A percentile compares a stretch with the other conserved stretches of the same genome.
These are phyloP conservation scores for Macropodus opercularis DNA, from an alignment of 2,797 vertebrate genomes.

Conservation along the genomic window DNA sequence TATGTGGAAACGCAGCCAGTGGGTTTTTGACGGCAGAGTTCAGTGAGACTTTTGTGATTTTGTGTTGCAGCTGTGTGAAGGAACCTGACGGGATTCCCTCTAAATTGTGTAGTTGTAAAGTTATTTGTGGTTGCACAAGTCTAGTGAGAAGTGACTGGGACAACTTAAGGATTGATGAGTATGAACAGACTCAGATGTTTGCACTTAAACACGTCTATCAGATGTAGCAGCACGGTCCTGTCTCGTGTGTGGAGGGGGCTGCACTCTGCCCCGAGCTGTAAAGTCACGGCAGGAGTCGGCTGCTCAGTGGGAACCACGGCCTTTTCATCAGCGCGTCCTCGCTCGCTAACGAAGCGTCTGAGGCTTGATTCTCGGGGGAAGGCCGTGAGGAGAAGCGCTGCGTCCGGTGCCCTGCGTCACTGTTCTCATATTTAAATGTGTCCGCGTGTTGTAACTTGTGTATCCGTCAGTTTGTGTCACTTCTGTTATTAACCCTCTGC, in stretches of 20 bases:
- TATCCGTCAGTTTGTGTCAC: constrained; percentile 3
- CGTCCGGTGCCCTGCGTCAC: constrained; percentile 1
- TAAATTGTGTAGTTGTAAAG: constrained; percentile 24
- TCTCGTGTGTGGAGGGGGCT: constrained; percentile 3
- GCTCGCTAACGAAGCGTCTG: too few relatives aligned
- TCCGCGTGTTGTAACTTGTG: constrained; percentile 10
- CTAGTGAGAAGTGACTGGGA: background rate
- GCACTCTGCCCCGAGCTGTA: too few relatives aligned
- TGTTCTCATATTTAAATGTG: constrained; percentile 15
- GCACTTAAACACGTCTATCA: constrained; percentile 10
- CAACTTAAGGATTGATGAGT: too few relatives aligned
- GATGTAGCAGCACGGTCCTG: constrained; percentile 37
- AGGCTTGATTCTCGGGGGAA: constrained; percentile 16
- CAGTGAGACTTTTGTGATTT: constrained; percentile 29
- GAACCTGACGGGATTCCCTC: constrained; percentile 15
- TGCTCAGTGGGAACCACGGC: constrained; percentile 18
- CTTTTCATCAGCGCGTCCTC: constrained; percentile 25
- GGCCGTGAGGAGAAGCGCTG: constrained; percentile 3
- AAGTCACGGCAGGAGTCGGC: constrained; percentile 16
- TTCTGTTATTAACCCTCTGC: background rate
- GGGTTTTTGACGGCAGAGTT: background rate
- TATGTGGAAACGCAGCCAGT: background rate
- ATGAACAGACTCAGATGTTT: constrained; percentile 20
- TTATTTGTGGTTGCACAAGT: constrained; percentile 22
- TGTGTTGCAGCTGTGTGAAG: constrained; percentile 22